A percentile compares a stretch with the other conserved stretches of the same genome.
These are phyloP conservation scores for Sinonovacula constricta DNA, from an alignment of 1,140 invertebrate genomes.

Conservation along the genomic window DNA sequence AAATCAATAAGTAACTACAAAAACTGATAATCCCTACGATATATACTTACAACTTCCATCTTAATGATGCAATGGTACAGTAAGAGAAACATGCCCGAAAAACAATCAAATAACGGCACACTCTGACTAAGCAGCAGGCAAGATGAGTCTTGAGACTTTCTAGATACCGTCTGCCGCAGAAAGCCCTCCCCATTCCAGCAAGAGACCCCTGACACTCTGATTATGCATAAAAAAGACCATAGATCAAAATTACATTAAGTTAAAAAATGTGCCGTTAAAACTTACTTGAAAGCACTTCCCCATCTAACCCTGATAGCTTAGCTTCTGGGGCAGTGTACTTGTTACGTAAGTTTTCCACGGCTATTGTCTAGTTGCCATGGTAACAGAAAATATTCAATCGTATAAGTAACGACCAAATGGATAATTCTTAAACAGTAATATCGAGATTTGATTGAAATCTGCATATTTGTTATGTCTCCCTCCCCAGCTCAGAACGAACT, in stretches of 20 bases:
- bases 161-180: slow-evolving; percentile 18
- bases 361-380: slow-evolving; percentile 53
- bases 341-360: slow-evolving; percentile 47
- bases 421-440: slow-evolving; percentile 44
- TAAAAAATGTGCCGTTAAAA: slow-evolving; percentile 29
- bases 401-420: slow-evolving; percentile 43
- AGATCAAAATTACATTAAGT: slow-evolving; percentile 49
- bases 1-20: background rate
- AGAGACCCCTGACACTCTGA: too few relatives aligned
- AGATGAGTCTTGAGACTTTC: background rate
- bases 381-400: slow-evolving; percentile 46
- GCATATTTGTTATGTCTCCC: background rate
- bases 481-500: too few relatives aligned
- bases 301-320: slow-evolving; percentile 38
- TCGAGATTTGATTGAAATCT: slow-evolving; percentile 42
- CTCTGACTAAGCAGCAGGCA: too few relatives aligned
- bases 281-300: too few relatives aligned
- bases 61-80: slow-evolving; percentile 13
- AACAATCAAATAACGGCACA: slow-evolving; percentile 52
- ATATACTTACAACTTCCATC: background rate
- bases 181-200: slow-evolving; percentile 3
- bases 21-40: background rate
- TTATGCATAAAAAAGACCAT: slow-evolving; percentile 39
- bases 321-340: slow-evolving; percentile 33
- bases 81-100: slow-evolving; percentile 26